These are phyloP conservation scores for Verasper variegatus DNA, from an alignment of 2,113 vertebrate genomes.

Conservation along the genomic window DNA sequence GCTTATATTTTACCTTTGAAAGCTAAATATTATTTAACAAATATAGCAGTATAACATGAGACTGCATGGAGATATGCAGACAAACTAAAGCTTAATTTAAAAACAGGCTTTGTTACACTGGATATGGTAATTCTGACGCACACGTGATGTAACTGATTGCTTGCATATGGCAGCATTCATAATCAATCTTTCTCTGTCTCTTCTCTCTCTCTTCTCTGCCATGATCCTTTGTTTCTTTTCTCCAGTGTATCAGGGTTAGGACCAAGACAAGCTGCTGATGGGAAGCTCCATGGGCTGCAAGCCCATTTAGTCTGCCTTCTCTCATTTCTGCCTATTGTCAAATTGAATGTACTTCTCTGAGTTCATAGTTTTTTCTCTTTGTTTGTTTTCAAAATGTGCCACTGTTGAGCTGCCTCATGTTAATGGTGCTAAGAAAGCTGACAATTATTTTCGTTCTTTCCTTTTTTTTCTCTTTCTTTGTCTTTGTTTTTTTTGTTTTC, in stretches of 20 bases:
- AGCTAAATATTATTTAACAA: slow-evolving; percentile 37
- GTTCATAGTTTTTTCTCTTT: slow-evolving; percentile 76
- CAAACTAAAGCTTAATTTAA: slow-evolving; percentile 55
- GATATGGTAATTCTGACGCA: slow-evolving; percentile 64
- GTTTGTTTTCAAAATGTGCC: slow-evolving; percentile 91
- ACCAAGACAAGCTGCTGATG: slow-evolving; percentile 82
- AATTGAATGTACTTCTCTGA: slow-evolving; percentile 94
- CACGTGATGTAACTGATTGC: slow-evolving; percentile 71
- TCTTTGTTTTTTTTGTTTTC: slow-evolving; percentile 62
- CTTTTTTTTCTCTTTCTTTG: slow-evolving; percentile 37
- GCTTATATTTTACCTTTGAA: slow-evolving; percentile 48
- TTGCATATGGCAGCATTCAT: slow-evolving; percentile 72
- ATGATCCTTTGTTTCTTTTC: slow-evolving; percentile 74
- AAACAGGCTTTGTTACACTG: slow-evolving; percentile 67
- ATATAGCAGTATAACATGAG: slow-evolving; percentile 50
- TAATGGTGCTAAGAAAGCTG: slow-evolving; percentile 94
- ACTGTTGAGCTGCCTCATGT: slow-evolving; percentile 94
- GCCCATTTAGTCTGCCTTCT: slow-evolving; percentile 85
- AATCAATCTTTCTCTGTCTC: slow-evolving; percentile 74
- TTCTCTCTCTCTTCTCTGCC: slow-evolving; percentile 61
- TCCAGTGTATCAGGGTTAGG: slow-evolving; percentile 81
- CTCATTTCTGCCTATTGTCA: slow-evolving; percentile 94
- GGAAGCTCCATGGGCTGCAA: slow-evolving; percentile 81
- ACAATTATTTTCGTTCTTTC: slow-evolving; percentile 62
- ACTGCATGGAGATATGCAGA: slow-evolving; percentile 52